A percentile compares a stretch with the other conserved stretches of the same genome.
Conservation (phyloP, 2,888 invertebrate species). For the Napeogenes sylphis region DNA sequence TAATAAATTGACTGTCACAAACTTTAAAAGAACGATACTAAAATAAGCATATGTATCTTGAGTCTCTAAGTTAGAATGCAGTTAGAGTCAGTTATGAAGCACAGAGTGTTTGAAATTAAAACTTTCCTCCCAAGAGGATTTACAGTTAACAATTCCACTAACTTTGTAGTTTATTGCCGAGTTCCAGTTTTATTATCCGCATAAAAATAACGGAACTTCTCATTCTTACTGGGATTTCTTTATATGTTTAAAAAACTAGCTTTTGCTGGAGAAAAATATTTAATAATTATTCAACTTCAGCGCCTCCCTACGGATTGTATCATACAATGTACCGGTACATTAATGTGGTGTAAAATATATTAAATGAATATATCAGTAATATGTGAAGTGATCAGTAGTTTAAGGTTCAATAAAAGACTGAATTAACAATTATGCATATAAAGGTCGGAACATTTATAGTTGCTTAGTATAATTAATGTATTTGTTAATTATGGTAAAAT, state of each 20-base stretch:
- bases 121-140: conserved; percentile 12
- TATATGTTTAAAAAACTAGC: conserved; percentile 4
- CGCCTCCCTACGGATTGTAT: no score
- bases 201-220: conserved; percentile 5
- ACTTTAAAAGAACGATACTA: background rate
- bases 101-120: conserved; percentile 20
- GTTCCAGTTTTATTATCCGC: conserved; percentile 12
- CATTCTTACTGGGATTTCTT: background rate
- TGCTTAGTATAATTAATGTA: no score
- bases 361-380: no score
- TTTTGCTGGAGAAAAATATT: background rate
- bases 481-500: no score
- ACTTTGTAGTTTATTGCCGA: conserved; percentile 11
- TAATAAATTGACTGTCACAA: no score
- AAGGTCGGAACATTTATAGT: no score
- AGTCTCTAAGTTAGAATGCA: conserved; percentile 7
- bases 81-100: conserved; percentile 16
- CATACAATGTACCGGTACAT: no score
- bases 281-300: background rate
- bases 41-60: conserved; percentile 8
- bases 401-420: no score
- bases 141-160: conserved; percentile 13
- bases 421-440: no score
- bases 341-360: no score
- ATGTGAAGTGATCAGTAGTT: no score